These are phyloP conservation scores for Aspidapion aeneum DNA, from an alignment of 2,888 invertebrate genomes.

Conservation along the genomic window DNA sequence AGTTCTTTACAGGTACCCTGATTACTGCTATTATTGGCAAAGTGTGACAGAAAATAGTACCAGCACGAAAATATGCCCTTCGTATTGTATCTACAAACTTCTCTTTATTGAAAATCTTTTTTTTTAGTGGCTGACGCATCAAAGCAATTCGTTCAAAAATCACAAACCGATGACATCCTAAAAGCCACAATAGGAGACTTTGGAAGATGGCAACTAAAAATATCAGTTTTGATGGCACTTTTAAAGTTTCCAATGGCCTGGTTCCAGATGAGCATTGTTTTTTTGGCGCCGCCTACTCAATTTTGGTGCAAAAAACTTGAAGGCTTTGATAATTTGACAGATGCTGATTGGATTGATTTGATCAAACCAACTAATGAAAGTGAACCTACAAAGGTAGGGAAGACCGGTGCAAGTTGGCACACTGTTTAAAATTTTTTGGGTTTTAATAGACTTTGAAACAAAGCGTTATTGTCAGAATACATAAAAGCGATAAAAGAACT, in stretches of 20 bases:
- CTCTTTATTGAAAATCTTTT: no score
- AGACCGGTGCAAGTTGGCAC: no score
- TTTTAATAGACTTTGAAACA: no score
- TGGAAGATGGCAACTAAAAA: conserved; percentile 57
- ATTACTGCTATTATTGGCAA: no score
- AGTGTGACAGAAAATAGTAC: no score
- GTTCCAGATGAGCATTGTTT: conserved; percentile 61
- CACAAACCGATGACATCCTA: conserved; percentile 20
- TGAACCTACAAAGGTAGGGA: no score
- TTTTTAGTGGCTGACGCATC: background rate
- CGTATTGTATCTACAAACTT: no score
- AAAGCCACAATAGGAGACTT: conserved; percentile 53
- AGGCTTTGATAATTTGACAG: conserved; percentile 34
- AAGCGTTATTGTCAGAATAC: no score
- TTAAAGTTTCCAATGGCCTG: conserved; percentile 59
- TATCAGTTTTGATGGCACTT: conserved; percentile 54
- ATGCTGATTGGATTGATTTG: conserved; percentile 50
- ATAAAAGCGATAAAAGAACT: no score
- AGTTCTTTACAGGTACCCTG: no score
- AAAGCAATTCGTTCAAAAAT: background rate
- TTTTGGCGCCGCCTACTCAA: conserved; percentile 57
- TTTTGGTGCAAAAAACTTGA: conserved; percentile 54
- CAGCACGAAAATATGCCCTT: no score
- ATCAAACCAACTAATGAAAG: conserved; percentile 25
- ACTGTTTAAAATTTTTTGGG: no score